Evolutionary conservation across 2,888 invertebrate genomes (phyloP), one percentile per base, ranked within the genome.

Genomic region (Volucella zonaria): DNA sequence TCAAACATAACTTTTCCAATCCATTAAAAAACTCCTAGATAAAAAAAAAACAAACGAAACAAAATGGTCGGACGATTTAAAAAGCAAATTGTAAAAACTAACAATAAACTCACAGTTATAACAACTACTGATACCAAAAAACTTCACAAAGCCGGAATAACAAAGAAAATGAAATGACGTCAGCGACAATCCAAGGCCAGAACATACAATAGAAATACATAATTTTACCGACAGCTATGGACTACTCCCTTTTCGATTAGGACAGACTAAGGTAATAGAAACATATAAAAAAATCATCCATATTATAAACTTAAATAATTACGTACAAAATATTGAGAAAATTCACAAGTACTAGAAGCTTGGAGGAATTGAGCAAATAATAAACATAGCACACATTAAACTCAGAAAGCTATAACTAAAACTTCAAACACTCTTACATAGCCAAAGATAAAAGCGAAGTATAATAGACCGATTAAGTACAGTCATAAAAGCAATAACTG

Each of bases 201-300:
- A 15, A 51, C 14, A n/a, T n/a, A n/a, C n/a, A n/a, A 11, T 78
- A 23, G 71, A 78, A 54, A 71, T 78, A 23, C 78, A 71, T 51
- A 64, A 71, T 49, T 52, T 71, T 38, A 71, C 51, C 38, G 71
- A 71, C 45, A 62, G 14, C n/a, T 51, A 71, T 18, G 64, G 58
- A 15, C 42, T 71, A 6, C 47, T 71, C 61, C 64, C 71, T 2
- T 40, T 78, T n/a, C 61, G 62, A 62, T 58, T 71, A 49, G 78
- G 64, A 62, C 45, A 18, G 1, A 31, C 78, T 4, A 59, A 43
- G 42, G 23, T 62, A 49, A 62, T 62, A 49, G 31, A 49, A 62
- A 62, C 31, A 3, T 45, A 61, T 31, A 61, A 61, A 45, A 61
- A 45, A 61, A 23, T 10, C 38, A 47, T 47, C 62, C 49, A 49